Evolutionary conservation across 2,888 invertebrate genomes (phyloP).

Genomic region (Phyto melanocephala): DNA sequence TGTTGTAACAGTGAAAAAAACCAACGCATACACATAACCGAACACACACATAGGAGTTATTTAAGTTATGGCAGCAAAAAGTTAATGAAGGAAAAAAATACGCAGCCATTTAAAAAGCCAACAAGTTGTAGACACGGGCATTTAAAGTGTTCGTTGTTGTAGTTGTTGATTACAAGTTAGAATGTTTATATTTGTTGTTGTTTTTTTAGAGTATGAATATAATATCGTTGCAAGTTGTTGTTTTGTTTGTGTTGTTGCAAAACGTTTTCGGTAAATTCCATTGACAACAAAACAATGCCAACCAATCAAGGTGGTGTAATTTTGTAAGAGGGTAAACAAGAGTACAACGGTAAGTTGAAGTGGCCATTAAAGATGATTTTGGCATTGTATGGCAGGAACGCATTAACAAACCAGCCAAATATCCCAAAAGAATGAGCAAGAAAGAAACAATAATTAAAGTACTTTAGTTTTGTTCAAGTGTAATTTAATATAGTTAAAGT

Average conservation of each 20-base stretch:
- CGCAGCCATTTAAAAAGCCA: constrained; percentile 28
- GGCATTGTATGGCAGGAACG: not conserved
- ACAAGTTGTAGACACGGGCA: constrained; percentile 5
- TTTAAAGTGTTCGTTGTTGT: constrained; percentile 15
- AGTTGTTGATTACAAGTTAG: not conserved
- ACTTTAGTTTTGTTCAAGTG: not conserved
- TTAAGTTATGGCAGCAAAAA: not conserved
- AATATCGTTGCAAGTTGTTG: not conserved
- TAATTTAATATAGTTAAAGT: not conserved
- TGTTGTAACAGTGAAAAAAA: constrained; percentile 4
- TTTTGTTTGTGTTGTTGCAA: not conserved
- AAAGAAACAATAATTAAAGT: constrained; percentile 41
- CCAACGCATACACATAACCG: not conserved
- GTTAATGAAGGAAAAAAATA: not conserved
- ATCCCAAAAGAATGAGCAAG: constrained; percentile 10
- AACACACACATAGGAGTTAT: not conserved
- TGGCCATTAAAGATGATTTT: not conserved
- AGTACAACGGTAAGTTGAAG: not conserved
- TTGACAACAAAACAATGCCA: constrained; percentile 35
- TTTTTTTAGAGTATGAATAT: not conserved
- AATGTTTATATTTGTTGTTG: not conserved
- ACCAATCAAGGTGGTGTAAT: constrained; percentile 19
- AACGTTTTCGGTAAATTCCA: constrained; percentile 33
- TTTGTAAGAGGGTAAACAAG: not conserved
- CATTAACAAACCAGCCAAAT: not conserved